A percentile compares a stretch with the other conserved stretches of the same genome.
These are phyloP conservation scores for Tenthredo mesomela DNA, from an alignment of 2,888 invertebrate species.

Conservation along the genomic window DNA sequence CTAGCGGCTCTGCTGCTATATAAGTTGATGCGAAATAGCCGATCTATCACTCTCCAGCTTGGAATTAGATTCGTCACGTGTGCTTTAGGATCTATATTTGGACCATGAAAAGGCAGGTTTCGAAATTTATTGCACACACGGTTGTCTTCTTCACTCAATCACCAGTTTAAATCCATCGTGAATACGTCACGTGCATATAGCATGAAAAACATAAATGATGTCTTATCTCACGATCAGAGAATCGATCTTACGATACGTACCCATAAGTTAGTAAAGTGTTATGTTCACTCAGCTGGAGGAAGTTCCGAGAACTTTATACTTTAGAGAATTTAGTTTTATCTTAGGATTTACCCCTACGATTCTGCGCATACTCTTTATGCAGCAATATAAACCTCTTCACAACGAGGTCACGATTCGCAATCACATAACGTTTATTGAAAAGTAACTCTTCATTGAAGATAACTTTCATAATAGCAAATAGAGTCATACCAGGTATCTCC, in stretches of 20 bases:
- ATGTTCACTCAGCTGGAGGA: background rate
- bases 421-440: background rate
- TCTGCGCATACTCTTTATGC: background rate
- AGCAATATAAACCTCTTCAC: background rate
- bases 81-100: conserved; percentile 25
- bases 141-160: background rate
- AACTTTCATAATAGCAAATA: conserved; percentile 2
- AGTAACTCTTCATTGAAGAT: background rate
- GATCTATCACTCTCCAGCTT: conserved; percentile 31
- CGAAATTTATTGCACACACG: conserved; percentile 15
- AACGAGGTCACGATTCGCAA: conserved; percentile 6
- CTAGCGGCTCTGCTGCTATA: conserved; percentile 12
- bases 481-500: background rate
- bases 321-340: background rate
- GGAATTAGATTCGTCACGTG: conserved; percentile 42
- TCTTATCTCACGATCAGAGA: background rate
- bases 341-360: background rate
- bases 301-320: background rate
- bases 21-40: conserved; percentile 30
- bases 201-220: background rate
- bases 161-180: background rate
- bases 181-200: conserved; percentile 10
- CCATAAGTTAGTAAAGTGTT: background rate
- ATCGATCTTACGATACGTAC: background rate
- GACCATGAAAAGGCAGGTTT: conserved; percentile 1